phyloP scores from a whole-genome alignment of 64 coral and sea anemone species.

The Dendrophyllia cribrosa region DNA sequence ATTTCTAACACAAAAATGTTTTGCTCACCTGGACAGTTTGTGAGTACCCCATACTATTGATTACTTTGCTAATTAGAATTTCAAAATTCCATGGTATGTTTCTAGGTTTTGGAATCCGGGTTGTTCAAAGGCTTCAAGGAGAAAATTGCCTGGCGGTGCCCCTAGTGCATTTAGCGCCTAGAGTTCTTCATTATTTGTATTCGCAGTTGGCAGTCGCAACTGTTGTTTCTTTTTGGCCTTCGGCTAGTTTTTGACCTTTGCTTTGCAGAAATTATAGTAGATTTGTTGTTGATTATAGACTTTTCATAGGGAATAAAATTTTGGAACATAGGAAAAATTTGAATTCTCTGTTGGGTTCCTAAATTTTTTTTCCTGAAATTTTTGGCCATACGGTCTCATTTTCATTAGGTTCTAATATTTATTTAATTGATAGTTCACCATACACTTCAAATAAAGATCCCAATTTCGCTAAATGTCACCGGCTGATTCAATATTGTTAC shows the following conservation, averaged over 20 bases:
- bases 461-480: no score
- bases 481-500: no score
- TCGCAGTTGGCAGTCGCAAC: neutral
- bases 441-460: no score
- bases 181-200: conserved; percentile 10
- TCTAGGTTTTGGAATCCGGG: conserved; percentile 55
- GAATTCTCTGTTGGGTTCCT: conserved; percentile 1
- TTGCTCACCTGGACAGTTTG: neutral
- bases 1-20: conserved; percentile 4
- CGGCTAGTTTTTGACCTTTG: neutral
- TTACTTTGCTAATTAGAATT: conserved; percentile 53
- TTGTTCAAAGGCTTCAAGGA: conserved; percentile 9
- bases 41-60: conserved; percentile 47
- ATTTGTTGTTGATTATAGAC: neutral
- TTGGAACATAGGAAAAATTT: neutral
- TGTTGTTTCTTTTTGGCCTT: conserved; percentile 1
- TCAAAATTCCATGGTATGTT: conserved; percentile 20
- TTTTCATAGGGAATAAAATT: neutral
- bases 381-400: no score
- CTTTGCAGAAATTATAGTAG: neutral
- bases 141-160: conserved; percentile 34
- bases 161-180: neutral
- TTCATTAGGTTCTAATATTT: no score
- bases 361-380: no score
- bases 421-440: no score